Percentiles rank a stretch among this genome's conserved stretches.
Evolutionary conservation across 2,888 invertebrate genomes (phyloP).

Genomic region (Periphyllus acericola): DNA sequence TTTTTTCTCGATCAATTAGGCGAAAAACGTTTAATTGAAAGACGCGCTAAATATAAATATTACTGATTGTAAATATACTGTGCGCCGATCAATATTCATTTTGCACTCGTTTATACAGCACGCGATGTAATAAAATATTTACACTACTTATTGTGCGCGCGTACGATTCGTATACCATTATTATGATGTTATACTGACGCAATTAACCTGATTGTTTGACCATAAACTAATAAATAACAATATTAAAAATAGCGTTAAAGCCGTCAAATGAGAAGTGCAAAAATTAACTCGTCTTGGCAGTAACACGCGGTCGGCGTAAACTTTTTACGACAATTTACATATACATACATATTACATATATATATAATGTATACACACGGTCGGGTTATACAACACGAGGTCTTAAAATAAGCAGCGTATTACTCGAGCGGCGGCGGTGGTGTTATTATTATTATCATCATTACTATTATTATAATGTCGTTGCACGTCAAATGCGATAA

Average conservation of each 20-base stretch:
- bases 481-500: background rate
- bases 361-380: background rate
- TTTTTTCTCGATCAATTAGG: no score
- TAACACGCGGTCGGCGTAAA: background rate
- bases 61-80: no score
- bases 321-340: conserved; percentile 27
- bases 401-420: background rate
- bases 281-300: conserved; percentile 36
- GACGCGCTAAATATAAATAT: no score
- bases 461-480: background rate
- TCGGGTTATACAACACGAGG: background rate
- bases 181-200: background rate
- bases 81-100: background rate
- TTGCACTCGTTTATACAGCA: background rate
- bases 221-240: background rate
- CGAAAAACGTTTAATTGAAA: no score
- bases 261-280: conserved; percentile 27
- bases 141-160: background rate
- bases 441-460: background rate
- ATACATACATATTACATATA: no score
- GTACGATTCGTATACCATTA: background rate
- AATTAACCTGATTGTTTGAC: background rate
- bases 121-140: background rate
- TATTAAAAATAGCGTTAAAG: conserved; percentile 38
- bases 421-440: background rate